Base-by-base conservation (phyloP, 2,888 invertebrate genomes). In the Pandemis corylana region DNA sequence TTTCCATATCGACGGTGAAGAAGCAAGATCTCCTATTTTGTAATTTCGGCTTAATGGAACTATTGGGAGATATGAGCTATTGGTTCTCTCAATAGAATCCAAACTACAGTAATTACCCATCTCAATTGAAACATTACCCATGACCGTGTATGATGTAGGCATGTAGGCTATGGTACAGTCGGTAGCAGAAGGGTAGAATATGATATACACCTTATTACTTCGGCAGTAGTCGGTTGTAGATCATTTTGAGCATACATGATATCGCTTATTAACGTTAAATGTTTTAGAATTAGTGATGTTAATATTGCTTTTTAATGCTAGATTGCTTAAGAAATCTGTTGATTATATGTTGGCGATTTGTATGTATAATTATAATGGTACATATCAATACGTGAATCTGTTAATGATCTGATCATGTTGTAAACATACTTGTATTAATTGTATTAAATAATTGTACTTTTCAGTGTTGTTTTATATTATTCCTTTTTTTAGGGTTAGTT, bases 331-430 rank as follows among this genome's bases (percentile, higher is more conserved):
- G 64, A 56, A 68, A 46, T 46, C 20, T 68, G 56, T 69, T 69
- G 49, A 59, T n/a, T 69, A 65, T 65, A 5, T 64, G 65, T 59
- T 49, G 63, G 46, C 15, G 62, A 51, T 65, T 59, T 73, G 46
- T 64, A 56, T 53, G 66, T 63, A 56, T 15, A 56, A 56, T 15
- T 20, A 56, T 9, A 56, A 56, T 59, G 59, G 12, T 28, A 68
- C 72, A 72, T 72, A 69, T 61, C 65, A 68, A 69, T 59, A 61
- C 7, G 62, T 63, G 63, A 46, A 69, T 76, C 41, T 73, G 62
- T 63, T 73, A 72, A 41, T 68, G 68, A 71, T 66, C 67, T 71
- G 68, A 70, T 73, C 68, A 74, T 74, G 74, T 65, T 66, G 36
- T 74, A 42, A 68, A 68, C 49, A 42, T 68, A 53, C 53, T 53